Percentiles rank a stretch among this genome's conserved stretches.
Conservation (phyloP, 2,888 invertebrate species). For the Phaonia tiefii region DNA sequence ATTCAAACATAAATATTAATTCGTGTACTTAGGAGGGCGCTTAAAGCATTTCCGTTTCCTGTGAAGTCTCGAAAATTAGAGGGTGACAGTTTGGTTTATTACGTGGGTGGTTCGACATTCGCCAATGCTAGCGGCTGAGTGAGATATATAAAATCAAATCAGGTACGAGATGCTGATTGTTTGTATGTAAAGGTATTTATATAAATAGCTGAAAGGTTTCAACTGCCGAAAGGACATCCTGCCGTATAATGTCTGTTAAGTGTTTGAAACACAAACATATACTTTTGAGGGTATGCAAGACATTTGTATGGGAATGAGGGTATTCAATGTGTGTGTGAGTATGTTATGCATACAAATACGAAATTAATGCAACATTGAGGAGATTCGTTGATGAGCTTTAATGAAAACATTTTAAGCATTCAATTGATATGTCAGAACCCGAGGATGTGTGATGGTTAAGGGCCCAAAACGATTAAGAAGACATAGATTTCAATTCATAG, state of each 20-base stretch:
- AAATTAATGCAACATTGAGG: slow-evolving; percentile 14
- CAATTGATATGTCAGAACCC: slow-evolving; percentile 8
- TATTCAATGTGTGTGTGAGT: background rate
- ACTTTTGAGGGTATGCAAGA: too few species aligned
- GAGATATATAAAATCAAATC: slow-evolving; percentile 19
- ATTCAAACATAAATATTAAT: slow-evolving; percentile 11
- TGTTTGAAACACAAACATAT: too few species aligned
- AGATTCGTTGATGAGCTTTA: slow-evolving; percentile 15
- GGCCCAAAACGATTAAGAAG: background rate
- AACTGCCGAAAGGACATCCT: slow-evolving; percentile 1
- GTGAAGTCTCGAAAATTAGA: background rate
- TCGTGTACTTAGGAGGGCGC: background rate
- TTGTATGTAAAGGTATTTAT: slow-evolving; percentile 1
- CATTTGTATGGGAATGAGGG: too few species aligned
- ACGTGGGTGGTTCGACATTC: too few species aligned
- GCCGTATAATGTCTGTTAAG: too few species aligned
- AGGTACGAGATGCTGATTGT: background rate
- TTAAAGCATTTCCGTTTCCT: slow-evolving; percentile 8
- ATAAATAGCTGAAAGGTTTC: slow-evolving; percentile 27
- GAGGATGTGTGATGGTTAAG: background rate
- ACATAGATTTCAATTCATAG: slow-evolving; percentile 1
- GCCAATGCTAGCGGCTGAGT: background rate
- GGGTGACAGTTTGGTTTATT: too few species aligned
- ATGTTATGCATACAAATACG: slow-evolving; percentile 19
- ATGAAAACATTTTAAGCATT: slow-evolving; percentile 5